These are phyloP conservation scores for Himalopsyche anomala DNA, from an alignment of 2,888 invertebrate genomes.

Conservation along the genomic window DNA sequence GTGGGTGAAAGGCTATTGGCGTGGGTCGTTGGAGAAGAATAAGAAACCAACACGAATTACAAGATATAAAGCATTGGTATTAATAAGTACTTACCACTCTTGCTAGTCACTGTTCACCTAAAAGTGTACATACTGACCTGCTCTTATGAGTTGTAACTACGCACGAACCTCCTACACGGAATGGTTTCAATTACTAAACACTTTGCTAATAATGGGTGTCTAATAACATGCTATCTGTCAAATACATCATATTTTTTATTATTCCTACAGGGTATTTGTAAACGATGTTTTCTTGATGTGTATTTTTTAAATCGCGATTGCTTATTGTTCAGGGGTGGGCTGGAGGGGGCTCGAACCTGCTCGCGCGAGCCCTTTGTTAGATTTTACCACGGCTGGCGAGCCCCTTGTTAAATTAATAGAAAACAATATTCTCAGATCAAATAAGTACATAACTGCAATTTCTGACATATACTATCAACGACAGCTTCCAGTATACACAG, in stretches of 20 bases:
- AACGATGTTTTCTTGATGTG: background rate
- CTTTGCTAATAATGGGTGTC: slow-evolving; percentile 42
- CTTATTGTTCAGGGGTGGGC: no score
- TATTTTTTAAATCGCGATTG: no score
- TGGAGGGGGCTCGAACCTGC: no score
- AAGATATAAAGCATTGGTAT: background rate
- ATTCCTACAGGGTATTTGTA: slow-evolving; percentile 12
- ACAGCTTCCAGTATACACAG: no score
- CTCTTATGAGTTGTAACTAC: background rate
- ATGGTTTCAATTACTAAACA: slow-evolving; percentile 27
- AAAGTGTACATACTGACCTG: background rate
- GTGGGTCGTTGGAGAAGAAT: slow-evolving; percentile 8
- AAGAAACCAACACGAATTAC: slow-evolving; percentile 33
- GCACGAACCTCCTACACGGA: slow-evolving; percentile 3
- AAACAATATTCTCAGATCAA: no score
- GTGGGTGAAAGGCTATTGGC: slow-evolving; percentile 33
- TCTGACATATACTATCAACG: no score
- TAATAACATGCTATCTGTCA: slow-evolving; percentile 23
- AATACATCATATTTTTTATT: background rate
- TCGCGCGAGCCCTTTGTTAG: no score
- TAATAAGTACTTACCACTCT: background rate
- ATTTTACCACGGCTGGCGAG: no score
- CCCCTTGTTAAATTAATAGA: no score
- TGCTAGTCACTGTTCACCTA: background rate
- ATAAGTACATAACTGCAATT: no score